These are phyloP conservation scores for Plutomurus gul DNA, from an alignment of 1,140 invertebrate genomes.

Conservation along the genomic window DNA sequence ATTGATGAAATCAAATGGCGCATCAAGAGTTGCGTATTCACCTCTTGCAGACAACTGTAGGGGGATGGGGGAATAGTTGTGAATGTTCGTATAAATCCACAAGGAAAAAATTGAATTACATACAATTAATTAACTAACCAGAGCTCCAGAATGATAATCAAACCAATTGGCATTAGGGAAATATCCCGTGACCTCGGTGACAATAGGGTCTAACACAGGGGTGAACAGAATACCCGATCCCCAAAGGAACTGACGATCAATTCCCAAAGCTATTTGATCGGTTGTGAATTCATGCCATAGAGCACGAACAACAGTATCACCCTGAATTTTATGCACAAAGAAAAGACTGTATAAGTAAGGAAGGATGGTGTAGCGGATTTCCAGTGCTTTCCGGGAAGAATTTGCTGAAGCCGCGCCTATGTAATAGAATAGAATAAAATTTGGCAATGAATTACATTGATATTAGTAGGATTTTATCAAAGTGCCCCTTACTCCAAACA, in stretches of 20 bases:
- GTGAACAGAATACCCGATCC: conserved; percentile 55
- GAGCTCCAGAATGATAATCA: conserved; percentile 58
- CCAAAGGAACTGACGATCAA: conserved; percentile 56
- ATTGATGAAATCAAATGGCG: conserved; percentile 69
- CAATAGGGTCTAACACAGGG: conserved; percentile 54
- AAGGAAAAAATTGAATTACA: not conserved
- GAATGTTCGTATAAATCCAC: not conserved
- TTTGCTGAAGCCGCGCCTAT: conserved; percentile 53
- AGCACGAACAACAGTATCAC: conserved; percentile 54
- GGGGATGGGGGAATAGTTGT: not conserved
- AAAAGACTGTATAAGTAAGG: conserved; percentile 63
- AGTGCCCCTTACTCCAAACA: conserved; percentile 57
- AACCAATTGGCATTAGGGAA: conserved; percentile 60
- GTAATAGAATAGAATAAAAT: no score
- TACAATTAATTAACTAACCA: conserved; percentile 53
- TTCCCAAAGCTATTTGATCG: conserved; percentile 53
- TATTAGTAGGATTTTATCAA: no score
- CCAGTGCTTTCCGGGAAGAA: conserved; percentile 55
- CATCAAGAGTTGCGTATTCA: conserved; percentile 12
- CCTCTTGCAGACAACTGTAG: conserved; percentile 48
- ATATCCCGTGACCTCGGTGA: conserved; percentile 55
- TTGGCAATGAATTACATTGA: no score
- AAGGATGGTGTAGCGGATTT: conserved; percentile 61
- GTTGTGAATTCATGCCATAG: conserved; percentile 56
- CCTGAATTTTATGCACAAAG: conserved; percentile 54